These are phyloP conservation scores for Hylomyscus alleni DNA, from an alignment of 2,797 vertebrate genomes.

Conservation along the genomic window DNA sequence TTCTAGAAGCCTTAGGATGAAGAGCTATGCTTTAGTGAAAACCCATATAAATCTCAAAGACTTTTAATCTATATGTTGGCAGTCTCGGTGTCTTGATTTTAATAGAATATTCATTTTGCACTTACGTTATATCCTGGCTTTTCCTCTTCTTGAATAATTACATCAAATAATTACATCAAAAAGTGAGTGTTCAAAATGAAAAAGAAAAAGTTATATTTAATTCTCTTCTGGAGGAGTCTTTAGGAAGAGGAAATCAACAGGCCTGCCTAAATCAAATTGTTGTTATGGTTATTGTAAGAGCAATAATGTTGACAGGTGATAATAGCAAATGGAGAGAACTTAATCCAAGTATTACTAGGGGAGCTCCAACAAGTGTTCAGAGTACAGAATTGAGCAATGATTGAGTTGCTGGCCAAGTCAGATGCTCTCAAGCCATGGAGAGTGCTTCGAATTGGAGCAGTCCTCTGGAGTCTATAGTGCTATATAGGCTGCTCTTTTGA, in stretches of 20 bases:
- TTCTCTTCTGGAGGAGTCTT: not conserved
- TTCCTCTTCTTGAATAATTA: constrained; percentile 26
- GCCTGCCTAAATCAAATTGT: constrained; percentile 27
- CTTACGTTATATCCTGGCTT: constrained; percentile 21
- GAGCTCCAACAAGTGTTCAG: constrained; percentile 6
- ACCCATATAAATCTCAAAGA: not conserved
- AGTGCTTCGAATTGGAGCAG: not conserved
- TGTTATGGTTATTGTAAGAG: not conserved
- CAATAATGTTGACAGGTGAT: not conserved
- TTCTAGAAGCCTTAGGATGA: constrained; percentile 12
- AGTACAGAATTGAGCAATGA: constrained; percentile 10
- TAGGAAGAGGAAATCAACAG: not conserved
- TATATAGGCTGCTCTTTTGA: not conserved
- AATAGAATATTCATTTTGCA: not conserved
- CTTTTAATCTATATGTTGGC: not conserved
- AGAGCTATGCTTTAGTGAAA: constrained; percentile 50
- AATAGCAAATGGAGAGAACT: not conserved
- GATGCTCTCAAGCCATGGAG: not conserved
- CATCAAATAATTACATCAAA: not conserved
- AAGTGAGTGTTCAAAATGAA: constrained; percentile 11
- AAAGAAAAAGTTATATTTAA: not conserved
- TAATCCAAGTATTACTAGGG: not conserved
- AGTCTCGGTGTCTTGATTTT: not conserved
- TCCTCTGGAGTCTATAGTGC: not conserved
- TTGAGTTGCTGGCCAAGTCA: not conserved